Percentiles rank a stretch among this genome's conserved stretches.
These are phyloP conservation scores for Okamejei kenojei DNA, from an alignment of 2,797 vertebrate genomes.

Conservation along the genomic window DNA sequence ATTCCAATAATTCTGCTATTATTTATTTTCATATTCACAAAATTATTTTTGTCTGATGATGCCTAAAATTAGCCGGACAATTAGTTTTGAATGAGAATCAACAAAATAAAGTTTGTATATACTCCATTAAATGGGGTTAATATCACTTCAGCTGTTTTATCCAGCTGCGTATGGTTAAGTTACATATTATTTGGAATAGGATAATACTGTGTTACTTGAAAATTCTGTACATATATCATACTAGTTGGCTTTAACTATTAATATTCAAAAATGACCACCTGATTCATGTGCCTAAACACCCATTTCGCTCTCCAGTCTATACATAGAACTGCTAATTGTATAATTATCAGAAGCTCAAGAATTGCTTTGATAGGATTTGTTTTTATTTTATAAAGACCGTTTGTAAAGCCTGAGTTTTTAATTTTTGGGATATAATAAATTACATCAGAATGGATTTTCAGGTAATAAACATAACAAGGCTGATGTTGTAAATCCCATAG, in stretches of 20 bases:
- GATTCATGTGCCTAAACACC: conserved; percentile 10
- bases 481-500: background rate
- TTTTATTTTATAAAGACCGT: background rate
- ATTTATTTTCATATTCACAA: background rate
- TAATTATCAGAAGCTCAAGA: background rate
- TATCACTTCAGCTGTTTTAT: background rate
- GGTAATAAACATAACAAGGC: background rate
- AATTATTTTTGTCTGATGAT: background rate
- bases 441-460: background rate
- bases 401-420: background rate
- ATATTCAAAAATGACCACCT: conserved; percentile 14
- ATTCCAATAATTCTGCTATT: background rate
- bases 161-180: background rate
- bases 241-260: background rate
- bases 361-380: background rate
- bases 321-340: background rate
- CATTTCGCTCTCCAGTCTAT: background rate
- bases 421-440: background rate
- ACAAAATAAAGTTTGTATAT: conserved; percentile 1
- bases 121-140: background rate
- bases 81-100: background rate
- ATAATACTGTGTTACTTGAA: background rate
- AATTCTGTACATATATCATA: background rate
- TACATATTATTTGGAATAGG: background rate
- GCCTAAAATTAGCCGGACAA: background rate